A percentile compares a stretch with the other conserved stretches of the same genome.
These are phyloP conservation scores for Zalophus californianus DNA, from an alignment of 2,797 vertebrate species.

Conservation along the genomic window DNA sequence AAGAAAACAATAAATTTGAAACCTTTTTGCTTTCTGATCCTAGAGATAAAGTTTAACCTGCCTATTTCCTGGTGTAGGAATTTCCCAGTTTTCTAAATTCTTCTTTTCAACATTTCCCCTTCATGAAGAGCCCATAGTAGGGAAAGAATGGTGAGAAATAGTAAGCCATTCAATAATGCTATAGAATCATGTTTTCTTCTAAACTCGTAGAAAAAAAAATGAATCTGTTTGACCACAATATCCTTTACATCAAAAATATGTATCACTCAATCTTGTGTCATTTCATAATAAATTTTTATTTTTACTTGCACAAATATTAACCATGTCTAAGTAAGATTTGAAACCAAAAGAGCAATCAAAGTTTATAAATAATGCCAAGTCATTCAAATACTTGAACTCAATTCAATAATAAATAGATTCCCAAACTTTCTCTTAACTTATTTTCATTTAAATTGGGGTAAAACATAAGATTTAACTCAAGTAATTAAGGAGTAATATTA, in stretches of 20 bases:
- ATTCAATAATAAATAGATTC: not conserved
- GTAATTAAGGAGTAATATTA: constrained; percentile 10
- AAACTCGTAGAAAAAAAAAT: not conserved
- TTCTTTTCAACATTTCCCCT: constrained; percentile 28
- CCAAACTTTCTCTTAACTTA: not conserved
- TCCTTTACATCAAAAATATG: not conserved
- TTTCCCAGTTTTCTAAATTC: not conserved
- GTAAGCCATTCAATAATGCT: not conserved
- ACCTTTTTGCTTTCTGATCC: not conserved
- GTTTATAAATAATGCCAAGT: constrained; percentile 6
- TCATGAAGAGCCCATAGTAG: not conserved
- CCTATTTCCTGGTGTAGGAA: constrained; percentile 7
- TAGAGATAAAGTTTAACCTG: not conserved
- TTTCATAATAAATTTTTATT: not conserved
- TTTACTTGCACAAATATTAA: not conserved
- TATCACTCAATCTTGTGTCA: not conserved
- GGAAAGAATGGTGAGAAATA: constrained; percentile 1
- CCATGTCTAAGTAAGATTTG: not conserved
- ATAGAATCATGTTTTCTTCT: not conserved
- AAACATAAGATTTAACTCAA: constrained; percentile 51
- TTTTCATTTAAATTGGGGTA: constrained; percentile 31
- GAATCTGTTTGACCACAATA: not conserved
- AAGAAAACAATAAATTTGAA: constrained; percentile 53
- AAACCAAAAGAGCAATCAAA: not conserved
- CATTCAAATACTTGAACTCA: constrained; percentile 34